phyloP scores from a whole-genome alignment of 2,113 vertebrate species.

The Xiphophorus couchianus region DNA sequence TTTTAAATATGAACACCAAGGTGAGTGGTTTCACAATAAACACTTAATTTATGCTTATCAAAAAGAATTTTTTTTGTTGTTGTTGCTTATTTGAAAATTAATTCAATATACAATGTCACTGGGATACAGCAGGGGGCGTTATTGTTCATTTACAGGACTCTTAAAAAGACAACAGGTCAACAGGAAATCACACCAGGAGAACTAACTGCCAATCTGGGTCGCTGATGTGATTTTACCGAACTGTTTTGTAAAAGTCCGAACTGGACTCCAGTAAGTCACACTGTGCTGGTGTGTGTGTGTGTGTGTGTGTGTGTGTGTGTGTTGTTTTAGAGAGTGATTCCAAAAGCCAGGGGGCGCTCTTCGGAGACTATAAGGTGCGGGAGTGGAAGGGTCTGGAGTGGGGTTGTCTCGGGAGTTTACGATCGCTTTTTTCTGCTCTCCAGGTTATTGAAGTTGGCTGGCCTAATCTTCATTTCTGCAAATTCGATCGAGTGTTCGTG shows the following conservation, averaged over 20 bases:
- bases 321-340: constrained; percentile 12
- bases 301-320: not conserved
- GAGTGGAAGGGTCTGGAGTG: not conserved
- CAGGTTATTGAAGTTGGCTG: constrained; percentile 88
- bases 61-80: not conserved
- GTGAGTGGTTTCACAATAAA: constrained; percentile 27
- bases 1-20: constrained; percentile 38
- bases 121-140: not conserved
- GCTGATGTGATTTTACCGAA: constrained; percentile 23
- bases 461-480: constrained; percentile 96
- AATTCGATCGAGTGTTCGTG: constrained; percentile 94
- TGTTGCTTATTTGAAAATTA: not conserved
- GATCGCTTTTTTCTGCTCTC: constrained; percentile 91
- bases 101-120: not conserved
- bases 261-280: constrained; percentile 17
- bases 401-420: constrained; percentile 58
- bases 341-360: constrained; percentile 10
- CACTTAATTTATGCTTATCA: not conserved
- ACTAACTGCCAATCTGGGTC: not conserved
- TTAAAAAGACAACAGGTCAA: constrained; percentile 7
- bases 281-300: constrained; percentile 1
- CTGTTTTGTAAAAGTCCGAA: constrained; percentile 19
- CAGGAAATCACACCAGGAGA: constrained; percentile 20
- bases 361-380: not conserved
- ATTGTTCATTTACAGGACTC: constrained; percentile 7